Evolutionary conservation across 2,888 invertebrate genomes (phyloP).

Genomic region (Mactromeris polynyma): DNA sequence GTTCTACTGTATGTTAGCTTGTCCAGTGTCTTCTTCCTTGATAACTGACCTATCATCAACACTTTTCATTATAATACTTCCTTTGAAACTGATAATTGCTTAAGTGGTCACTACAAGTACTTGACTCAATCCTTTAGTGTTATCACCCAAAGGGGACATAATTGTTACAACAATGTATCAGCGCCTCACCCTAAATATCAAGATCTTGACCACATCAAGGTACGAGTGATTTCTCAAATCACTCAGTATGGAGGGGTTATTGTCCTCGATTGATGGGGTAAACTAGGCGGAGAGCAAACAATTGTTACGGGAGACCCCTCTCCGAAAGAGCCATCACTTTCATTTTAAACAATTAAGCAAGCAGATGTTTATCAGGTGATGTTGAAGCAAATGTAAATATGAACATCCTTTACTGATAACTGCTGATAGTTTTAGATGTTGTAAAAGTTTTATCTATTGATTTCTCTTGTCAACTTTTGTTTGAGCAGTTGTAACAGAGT

Average conservation of each 20-base stretch:
- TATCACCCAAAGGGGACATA: neutral
- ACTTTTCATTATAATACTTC: neutral
- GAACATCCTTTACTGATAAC: slow-evolving; percentile 15
- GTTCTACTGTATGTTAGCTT: too few relatives aligned
- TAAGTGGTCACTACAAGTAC: slow-evolving; percentile 3
- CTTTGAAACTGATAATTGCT: slow-evolving; percentile 2
- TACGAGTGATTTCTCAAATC: neutral
- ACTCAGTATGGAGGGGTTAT: neutral
- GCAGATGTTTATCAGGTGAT: slow-evolving; percentile 35
- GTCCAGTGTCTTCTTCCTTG: neutral
- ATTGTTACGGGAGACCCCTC: neutral
- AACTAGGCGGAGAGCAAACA: neutral
- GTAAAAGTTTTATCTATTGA: slow-evolving; percentile 37
- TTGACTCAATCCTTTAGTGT: slow-evolving; percentile 13
- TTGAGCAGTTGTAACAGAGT: neutral
- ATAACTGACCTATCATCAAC: neutral
- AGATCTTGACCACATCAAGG: neutral
- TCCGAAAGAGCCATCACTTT: slow-evolving; percentile 16
- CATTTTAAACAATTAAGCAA: slow-evolving; percentile 28
- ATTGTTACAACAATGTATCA: neutral
- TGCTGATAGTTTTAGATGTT: slow-evolving; percentile 19
- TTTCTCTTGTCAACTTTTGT: slow-evolving; percentile 9
- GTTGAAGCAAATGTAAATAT: slow-evolving; percentile 29
- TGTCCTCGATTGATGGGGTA: neutral
- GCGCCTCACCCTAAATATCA: neutral